Conservation (phyloP, 2,113 vertebrate species). For the Coracopsis vasa region DNA sequence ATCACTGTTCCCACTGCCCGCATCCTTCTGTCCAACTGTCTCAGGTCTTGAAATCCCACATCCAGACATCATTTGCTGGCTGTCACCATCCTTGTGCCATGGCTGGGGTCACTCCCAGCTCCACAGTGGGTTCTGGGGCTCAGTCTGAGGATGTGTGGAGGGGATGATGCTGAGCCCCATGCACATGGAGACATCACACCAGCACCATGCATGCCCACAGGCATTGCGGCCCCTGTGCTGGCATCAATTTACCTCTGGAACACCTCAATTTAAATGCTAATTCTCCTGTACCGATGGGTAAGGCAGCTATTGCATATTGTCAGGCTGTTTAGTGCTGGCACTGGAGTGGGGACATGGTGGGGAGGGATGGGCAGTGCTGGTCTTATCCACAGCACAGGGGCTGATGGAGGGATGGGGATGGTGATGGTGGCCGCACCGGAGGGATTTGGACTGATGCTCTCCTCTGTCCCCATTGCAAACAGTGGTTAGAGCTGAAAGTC, state of each 20-base stretch:
- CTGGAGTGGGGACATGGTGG: background rate
- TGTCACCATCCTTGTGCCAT: background rate
- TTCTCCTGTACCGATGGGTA: constrained; percentile 36
- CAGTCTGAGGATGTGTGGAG: fast-evolving
- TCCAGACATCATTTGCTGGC: background rate
- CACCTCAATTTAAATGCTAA: constrained; percentile 77
- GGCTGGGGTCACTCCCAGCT: background rate
- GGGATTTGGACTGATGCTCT: background rate
- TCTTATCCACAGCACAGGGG: fast-evolving
- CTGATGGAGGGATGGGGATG: background rate
- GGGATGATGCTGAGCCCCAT: background rate
- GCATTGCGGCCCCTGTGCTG: background rate
- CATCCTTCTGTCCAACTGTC: background rate
- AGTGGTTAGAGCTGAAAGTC: background rate
- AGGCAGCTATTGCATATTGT: background rate
- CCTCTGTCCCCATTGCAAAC: background rate
- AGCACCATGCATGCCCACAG: fast-evolving
- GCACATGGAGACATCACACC: fast-evolving
- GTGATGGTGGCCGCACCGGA: fast-evolving
- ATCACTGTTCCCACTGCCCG: fast-evolving
- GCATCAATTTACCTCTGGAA: constrained; percentile 56
- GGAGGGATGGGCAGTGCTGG: background rate
- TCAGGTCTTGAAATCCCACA: background rate
- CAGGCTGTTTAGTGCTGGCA: constrained; percentile 12
- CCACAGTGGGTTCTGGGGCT: background rate